Evolutionary conservation across 2,797 vertebrate genomes (phyloP).

Genomic region (Buphagus erythrorhynchus): DNA sequence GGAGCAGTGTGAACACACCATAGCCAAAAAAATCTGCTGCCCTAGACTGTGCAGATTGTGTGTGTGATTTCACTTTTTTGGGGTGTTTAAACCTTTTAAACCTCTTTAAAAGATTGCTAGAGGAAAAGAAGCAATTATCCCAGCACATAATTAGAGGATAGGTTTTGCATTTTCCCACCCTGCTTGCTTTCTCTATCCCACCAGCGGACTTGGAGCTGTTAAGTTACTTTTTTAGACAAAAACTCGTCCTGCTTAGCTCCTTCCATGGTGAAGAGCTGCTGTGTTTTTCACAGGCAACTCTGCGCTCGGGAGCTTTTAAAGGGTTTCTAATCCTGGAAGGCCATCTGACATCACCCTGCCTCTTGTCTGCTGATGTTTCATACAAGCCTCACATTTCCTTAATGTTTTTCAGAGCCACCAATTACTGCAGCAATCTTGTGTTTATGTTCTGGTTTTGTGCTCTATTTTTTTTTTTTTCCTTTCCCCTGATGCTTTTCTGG

Average conservation of each 20-base stretch:
- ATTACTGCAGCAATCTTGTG: slow-evolving; percentile 79
- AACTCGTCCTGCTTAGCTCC: neutral
- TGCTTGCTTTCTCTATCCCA: neutral
- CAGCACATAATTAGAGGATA: neutral
- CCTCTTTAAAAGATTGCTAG: neutral
- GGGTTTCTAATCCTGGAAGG: slow-evolving; percentile 98
- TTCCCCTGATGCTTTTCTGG: slow-evolving; percentile 78
- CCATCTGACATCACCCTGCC: slow-evolving; percentile 88
- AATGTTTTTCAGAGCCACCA: slow-evolving; percentile 81
- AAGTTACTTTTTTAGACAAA: neutral
- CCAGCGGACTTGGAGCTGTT: neutral
- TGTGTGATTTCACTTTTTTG: neutral
- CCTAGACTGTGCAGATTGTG: no score
- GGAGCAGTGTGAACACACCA: accelerated
- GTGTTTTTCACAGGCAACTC: slow-evolving; percentile 26
- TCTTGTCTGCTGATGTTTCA: slow-evolving; percentile 88
- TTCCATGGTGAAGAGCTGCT: neutral
- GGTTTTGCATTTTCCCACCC: neutral
- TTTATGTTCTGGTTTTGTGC: slow-evolving; percentile 75
- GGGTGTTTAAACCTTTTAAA: neutral
- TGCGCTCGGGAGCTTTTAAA: slow-evolving; percentile 86
- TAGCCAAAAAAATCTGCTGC: accelerated
- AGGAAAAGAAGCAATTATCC: neutral
- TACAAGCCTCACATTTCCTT: slow-evolving; percentile 92
- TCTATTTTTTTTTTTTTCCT: neutral